Evolutionary conservation across 2,888 invertebrate genomes (phyloP), one percentile per base, ranked within the genome.

Genomic region (Osmoderma eremita): DNA sequence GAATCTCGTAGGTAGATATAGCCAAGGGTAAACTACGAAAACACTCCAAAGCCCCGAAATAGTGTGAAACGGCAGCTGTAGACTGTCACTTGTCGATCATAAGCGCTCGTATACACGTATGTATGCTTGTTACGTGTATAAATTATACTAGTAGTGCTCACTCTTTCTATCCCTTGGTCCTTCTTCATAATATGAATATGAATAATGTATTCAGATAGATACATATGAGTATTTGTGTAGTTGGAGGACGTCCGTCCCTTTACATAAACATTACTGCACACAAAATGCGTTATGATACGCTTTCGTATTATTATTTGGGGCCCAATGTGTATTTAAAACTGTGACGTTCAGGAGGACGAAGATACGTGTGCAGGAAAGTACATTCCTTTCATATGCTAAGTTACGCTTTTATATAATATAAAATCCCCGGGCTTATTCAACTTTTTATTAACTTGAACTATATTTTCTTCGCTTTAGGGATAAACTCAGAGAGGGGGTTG

Each of bases 81-180:
- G 75, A 78, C 80, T 81, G 81, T 81, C 82, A 82, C 82, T 82
- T 82, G 81, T 82, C 82, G 79, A 80, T 81, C 81, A 80, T 72
- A 58, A 30, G 30, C 30, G 30, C 79, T 78, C 69, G 73, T 65
- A 61, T 61, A 45, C 79, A 79, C 69, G 73, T 65, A 61, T 61
- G 45, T 36, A n/a, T n/a, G n/a, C n/a, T n/a, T n/a, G n/a, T n/a
- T n/a, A n/a, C n/a, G 45, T 61, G 24, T 48, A 48, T 61, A 61
- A 30, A 61, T 61, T 30, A 61, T 36, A 61, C 53, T 53, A 30
- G 36, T 15, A 30, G 45, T 17, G 10, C 39, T 61, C 30, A 38
- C 17, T 39, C 53, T 18, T 53, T 38, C 38, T 73, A 70, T 75
- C 74, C 78, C 77, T n/a, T 75, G 76, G 78, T 78, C 78, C 78